A percentile compares a stretch with the other conserved stretches of the same genome.
These are phyloP conservation scores for Polymixis flavicincta DNA, from an alignment of 2,888 invertebrate genomes.

Conservation along the genomic window DNA sequence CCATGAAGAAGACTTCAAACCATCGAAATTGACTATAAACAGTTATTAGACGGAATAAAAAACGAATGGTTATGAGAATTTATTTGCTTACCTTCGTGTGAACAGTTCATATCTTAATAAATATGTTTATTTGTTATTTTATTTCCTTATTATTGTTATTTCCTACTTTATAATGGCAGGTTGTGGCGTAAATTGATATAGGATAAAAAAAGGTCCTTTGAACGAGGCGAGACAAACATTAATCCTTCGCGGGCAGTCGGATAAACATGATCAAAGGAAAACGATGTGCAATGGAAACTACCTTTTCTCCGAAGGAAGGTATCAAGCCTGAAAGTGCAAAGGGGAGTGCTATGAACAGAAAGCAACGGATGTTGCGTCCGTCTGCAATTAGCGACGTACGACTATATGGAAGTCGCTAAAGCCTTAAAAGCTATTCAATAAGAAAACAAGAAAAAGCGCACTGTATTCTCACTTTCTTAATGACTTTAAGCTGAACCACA, in stretches of 20 bases:
- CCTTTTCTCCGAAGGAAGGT: neutral
- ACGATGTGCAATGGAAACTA: neutral
- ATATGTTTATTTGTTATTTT: constrained; percentile 41
- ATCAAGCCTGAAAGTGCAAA: neutral
- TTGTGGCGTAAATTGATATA: constrained; percentile 5
- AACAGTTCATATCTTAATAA: constrained; percentile 36
- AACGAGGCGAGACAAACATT: neutral
- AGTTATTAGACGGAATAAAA: constrained; percentile 45
- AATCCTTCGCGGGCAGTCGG: no score
- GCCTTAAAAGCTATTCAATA: constrained; percentile 27
- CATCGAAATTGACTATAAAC: constrained; percentile 29
- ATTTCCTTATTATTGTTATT: constrained; percentile 51
- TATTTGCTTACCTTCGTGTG: constrained; percentile 40
- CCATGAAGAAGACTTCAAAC: constrained; percentile 18
- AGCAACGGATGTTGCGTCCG: neutral
- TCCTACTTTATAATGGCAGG: constrained; percentile 33
- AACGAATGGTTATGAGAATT: constrained; percentile 36
- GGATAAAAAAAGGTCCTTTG: neutral
- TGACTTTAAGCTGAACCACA: constrained; percentile 52
- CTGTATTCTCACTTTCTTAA: constrained; percentile 46
- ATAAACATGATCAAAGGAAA: neutral
- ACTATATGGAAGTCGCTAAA: constrained; percentile 19
- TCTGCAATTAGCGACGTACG: neutral
- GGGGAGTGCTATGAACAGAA: neutral
- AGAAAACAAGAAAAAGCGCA: constrained; percentile 34